Percentiles rank a stretch among this genome's conserved stretches.
Conservation (phyloP, 1,140 invertebrate species). For the Drosophila pallidifrons region DNA sequence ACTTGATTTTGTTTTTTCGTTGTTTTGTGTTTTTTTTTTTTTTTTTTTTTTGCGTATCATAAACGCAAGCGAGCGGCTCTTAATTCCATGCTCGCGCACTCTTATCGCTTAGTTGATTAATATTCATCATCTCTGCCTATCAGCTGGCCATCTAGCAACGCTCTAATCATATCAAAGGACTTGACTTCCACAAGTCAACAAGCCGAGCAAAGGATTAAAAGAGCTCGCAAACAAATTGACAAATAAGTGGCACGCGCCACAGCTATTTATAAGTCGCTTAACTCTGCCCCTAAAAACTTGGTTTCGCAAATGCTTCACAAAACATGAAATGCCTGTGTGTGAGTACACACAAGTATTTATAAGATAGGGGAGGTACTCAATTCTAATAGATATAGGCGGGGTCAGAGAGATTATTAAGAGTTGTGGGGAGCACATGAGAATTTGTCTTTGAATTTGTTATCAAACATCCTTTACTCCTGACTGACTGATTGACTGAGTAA, state of each 20-base stretch:
- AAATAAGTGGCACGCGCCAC: conserved; percentile 70
- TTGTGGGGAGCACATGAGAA: no score
- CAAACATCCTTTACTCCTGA: no score
- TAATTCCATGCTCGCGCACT: background rate
- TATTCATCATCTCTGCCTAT: conserved; percentile 5
- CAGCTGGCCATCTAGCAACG: conserved; percentile 15
- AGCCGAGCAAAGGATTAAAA: conserved; percentile 58
- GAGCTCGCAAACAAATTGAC: conserved; percentile 21
- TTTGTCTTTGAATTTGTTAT: no score
- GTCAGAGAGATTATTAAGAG: no score
- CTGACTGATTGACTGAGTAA: no score
- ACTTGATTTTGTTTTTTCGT: conserved; percentile 29
- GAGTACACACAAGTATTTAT: no score
- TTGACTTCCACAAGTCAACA: conserved; percentile 43
- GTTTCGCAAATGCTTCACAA: no score
- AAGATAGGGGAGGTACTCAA: no score
- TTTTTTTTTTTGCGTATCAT: background rate
- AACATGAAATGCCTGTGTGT: no score
- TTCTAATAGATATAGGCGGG: no score
- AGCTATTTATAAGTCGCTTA: conserved; percentile 45
- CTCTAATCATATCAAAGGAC: conserved; percentile 73
- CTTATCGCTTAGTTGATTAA: conserved; percentile 11
- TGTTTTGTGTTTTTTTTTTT: no score
- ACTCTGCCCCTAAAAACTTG: background rate
- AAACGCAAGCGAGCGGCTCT: background rate